Base-by-base conservation (phyloP, 2,113 vertebrate genomes). In the Orientallactaga bullata region DNA sequence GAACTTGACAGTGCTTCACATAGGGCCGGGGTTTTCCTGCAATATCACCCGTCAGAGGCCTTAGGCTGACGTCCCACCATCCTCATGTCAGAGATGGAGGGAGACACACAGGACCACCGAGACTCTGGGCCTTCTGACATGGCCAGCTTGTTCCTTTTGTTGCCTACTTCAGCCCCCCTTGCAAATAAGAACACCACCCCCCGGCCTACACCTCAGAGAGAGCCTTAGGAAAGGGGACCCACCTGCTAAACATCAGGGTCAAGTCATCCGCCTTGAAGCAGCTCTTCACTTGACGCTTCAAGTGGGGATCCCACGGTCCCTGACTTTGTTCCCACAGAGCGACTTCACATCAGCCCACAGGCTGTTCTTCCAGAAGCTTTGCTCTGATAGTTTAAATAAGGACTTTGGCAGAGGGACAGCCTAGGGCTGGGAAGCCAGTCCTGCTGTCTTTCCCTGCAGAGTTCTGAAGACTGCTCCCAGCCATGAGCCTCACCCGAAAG, bases 61-160 rank as follows among this genome's bases (percentile, higher is more conserved):
- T 66, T 1, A 0, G 5, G 12, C 0, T 0, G 16, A 17, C 8
- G 4, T 21, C 17, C 11, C 7, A 0, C 0, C 5, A 35, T 8
- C 23, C 51, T 82, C 73, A 5, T 0, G 2, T 71, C 90, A 92
- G 68, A 47, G 30, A 30, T 0, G 10, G 37, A 88, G 42, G n/a
- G 47, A 89, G 42, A 55, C 1, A 5, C 2, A 2, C 18, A 35
- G 61, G 61, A 39, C 20, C 28, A 30, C 71, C 0, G 12, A 2
- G 35, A 6, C 81, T 66, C 65, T 24, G 10, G 28, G 28, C 61
- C 42, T 58, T 78, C 90, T 65, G 24, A 55, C 47, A 15, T 51
- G 42, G 35, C 55, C 37, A 69, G n/a, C 17, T 35, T 80, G 26
- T 23, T n/a, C 81, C 77, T 28, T 47, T 60, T 37, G 23, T 65